Conservation (phyloP, 30 jellyfish, hydroid and myxozoan species). For the Turritopsis rubra region DNA sequence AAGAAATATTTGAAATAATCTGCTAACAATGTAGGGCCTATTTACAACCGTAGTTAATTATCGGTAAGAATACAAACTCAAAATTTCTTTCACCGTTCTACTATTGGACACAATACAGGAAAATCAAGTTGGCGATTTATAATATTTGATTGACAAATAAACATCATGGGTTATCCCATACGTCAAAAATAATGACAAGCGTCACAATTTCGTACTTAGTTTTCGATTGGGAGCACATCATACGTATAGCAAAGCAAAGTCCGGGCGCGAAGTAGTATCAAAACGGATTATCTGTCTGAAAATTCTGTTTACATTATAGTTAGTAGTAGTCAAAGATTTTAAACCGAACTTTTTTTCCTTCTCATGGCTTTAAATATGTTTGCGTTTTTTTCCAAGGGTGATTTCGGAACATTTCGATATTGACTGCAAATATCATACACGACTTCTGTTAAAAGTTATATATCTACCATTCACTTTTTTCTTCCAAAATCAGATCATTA, state of each 20-base stretch:
- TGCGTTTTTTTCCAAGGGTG: no score
- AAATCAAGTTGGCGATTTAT: neutral
- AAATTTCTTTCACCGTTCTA: neutral
- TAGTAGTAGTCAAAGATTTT: neutral
- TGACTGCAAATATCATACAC: no score
- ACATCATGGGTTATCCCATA: neutral
- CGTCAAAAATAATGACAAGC: neutral
- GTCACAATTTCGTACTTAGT: neutral
- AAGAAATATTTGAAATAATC: neutral
- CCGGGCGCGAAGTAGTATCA: neutral
- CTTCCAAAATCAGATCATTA: no score
- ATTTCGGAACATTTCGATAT: no score
- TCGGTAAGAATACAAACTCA: no score
- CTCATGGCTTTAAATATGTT: neutral
- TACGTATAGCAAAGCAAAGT: neutral
- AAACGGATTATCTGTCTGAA: neutral
- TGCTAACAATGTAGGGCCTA: neutral
- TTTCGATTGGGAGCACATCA: neutral
- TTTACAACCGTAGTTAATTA: neutral
- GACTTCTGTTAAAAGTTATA: no score
- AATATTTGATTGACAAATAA: neutral
- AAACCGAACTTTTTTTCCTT: neutral
- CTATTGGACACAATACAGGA: no score
- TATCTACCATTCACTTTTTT: no score
- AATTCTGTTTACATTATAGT: neutral